These are phyloP conservation scores for Hemichromis elongatus DNA, from an alignment of 2,113 vertebrate genomes.

Conservation along the genomic window DNA sequence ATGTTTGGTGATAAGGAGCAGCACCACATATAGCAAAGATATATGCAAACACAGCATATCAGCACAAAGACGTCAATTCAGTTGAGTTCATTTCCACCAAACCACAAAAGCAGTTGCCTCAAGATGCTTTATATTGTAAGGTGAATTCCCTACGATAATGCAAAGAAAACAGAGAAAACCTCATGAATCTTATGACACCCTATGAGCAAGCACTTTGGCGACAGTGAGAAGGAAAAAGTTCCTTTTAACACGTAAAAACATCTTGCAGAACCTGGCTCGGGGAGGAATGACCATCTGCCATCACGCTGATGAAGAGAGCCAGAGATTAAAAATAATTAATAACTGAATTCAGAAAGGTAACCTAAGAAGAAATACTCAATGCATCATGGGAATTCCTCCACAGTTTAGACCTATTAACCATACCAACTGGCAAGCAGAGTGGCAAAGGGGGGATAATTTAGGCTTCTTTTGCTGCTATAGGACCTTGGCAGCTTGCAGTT, in stretches of 20 bases:
- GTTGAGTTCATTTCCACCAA: background rate
- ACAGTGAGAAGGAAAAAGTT: background rate
- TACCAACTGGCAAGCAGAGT: background rate
- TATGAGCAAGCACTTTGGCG: background rate
- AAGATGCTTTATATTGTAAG: background rate
- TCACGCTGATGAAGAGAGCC: background rate
- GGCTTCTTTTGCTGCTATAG: background rate
- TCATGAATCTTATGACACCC: background rate
- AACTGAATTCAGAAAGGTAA: background rate
- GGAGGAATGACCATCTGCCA: background rate
- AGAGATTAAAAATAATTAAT: background rate
- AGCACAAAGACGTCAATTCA: background rate
- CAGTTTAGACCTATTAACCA: background rate
- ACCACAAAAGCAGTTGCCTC: background rate
- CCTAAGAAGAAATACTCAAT: background rate
- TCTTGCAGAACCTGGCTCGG: background rate
- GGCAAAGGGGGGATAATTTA: background rate
- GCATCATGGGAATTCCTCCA: background rate
- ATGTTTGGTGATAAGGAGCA: background rate
- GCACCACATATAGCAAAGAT: background rate
- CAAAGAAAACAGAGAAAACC: background rate
- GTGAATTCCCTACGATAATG: background rate
- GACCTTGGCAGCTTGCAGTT: background rate
- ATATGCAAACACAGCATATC: accelerated
- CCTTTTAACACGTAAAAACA: background rate